Evolutionary conservation across 2,797 vertebrate genomes (phyloP), one percentile per base, ranked within the genome.

Genomic region (Sciurus carolinensis): DNA sequence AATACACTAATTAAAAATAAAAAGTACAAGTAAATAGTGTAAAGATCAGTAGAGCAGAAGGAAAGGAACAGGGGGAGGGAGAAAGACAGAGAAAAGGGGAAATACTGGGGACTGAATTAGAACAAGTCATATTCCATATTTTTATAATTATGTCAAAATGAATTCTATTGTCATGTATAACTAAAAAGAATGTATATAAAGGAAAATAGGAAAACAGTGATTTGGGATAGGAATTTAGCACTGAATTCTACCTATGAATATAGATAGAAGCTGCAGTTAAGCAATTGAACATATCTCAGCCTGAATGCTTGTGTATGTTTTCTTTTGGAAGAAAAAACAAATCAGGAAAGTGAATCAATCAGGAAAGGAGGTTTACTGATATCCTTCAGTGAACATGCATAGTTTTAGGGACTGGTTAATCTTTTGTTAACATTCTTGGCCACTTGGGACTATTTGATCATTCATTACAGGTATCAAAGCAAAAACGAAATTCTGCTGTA

Each of bases 401-500:
- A 42, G 28, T 39, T 94, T 96, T 98, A 97, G 91, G 96, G 98
- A 98, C 98, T 50, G 97, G 97, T 97, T 98, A 97, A 98, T 96
- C 84, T 98, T 98, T 97, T 97, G 97, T 98, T 98, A 96, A 95
- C 91, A 91, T 3, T 59, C 94, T 90, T n/a, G 82, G 91, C 39
- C 94, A 95, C 94, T 82, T 96, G 97, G 90, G 96, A 97, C 98
- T 97, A 91, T 54, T 97, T 95, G 95, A 95, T 95, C 95, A 98
- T 98, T 98, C 98, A 97, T 98, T 98, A 97, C 79, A 97, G 96
- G 97, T 98, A 98, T 98, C 97, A 98, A 98, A 98, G 98, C 92
- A 98, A 98, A 98, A 98, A 97, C 85, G 64, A 97, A 98, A 97
- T 98, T 98, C 97, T 97, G 95, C 75, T 95, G 69, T 87, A 97